Percentiles rank a stretch among this genome's conserved stretches.
Conservation (phyloP, 2,888 invertebrate species). For the Xanthia togata region DNA sequence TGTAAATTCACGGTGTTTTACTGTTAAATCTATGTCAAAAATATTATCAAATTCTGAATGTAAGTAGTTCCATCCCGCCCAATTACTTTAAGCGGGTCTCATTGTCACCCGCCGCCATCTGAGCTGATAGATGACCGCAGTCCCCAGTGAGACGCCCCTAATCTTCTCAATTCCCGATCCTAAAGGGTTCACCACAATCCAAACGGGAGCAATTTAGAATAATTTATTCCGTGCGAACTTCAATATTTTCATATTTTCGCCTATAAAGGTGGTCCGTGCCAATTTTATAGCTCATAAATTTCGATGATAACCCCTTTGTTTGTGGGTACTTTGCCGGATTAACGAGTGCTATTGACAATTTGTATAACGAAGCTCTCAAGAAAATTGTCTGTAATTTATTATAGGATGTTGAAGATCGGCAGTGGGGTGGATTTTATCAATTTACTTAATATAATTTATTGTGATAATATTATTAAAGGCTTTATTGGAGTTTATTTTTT, state of each 20-base stretch:
- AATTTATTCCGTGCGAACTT: conserved; percentile 76
- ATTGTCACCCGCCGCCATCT: conserved; percentile 66
- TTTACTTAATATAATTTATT: conserved; percentile 61
- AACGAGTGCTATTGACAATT: conserved; percentile 75
- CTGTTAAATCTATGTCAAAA: conserved; percentile 14
- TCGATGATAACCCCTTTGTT: conserved; percentile 77
- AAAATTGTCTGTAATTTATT: conserved; percentile 74
- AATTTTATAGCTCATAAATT: conserved; percentile 81
- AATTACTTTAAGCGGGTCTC: conserved; percentile 60
- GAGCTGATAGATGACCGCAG: conserved; percentile 71
- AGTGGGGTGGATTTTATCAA: conserved; percentile 60
- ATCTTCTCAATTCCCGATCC: conserved; percentile 72
- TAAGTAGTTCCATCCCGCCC: conserved; percentile 37
- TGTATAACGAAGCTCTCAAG: conserved; percentile 72
- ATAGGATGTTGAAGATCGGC: conserved; percentile 62
- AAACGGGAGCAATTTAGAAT: conserved; percentile 75
- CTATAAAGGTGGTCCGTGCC: conserved; percentile 72
- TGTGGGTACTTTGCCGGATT: conserved; percentile 73
- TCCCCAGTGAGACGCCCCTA: conserved; percentile 69
- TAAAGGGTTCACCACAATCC: conserved; percentile 78
- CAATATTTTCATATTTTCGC: conserved; percentile 77
- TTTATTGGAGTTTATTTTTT: conserved; percentile 3
- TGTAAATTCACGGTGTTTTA: background rate
- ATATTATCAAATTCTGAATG: conserved; percentile 32
- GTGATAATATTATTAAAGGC: conserved; percentile 18